Conservation (phyloP, 92 coral and sea anemone genomes). For the Zoanthus sansibaricus region DNA sequence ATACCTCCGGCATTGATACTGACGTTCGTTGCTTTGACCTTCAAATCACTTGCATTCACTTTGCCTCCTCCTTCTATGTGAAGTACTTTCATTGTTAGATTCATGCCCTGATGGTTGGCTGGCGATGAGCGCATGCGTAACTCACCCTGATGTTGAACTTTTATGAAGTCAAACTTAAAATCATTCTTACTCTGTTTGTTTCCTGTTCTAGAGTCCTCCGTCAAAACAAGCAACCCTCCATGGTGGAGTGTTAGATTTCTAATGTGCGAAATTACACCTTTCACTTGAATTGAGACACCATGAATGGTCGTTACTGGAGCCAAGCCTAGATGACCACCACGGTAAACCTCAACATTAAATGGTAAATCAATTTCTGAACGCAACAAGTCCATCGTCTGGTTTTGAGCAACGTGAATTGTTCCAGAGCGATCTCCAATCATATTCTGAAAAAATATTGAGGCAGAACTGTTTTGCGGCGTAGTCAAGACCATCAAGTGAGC, state of each 20-base stretch:
- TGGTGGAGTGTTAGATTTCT: slow-evolving; percentile 73
- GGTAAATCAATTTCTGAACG: slow-evolving; percentile 73
- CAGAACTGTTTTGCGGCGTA: slow-evolving; percentile 59
- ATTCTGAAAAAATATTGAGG: slow-evolving; percentile 72
- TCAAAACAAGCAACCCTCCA: slow-evolving; percentile 64
- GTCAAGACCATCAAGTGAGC: slow-evolving; percentile 69
- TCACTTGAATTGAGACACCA: slow-evolving; percentile 66
- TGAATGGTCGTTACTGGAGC: slow-evolving; percentile 74
- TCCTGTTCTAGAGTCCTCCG: slow-evolving; percentile 75
- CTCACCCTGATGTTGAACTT: slow-evolving; percentile 71
- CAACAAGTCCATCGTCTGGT: slow-evolving; percentile 70
- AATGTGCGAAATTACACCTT: slow-evolving; percentile 67
- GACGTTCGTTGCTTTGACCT: slow-evolving; percentile 57
- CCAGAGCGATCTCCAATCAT: slow-evolving; percentile 84
- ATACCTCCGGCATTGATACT: slow-evolving; percentile 71
- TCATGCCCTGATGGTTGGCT: slow-evolving; percentile 72
- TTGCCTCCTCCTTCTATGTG: slow-evolving; percentile 81
- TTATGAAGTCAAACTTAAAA: slow-evolving; percentile 63
- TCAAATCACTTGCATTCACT: slow-evolving; percentile 68
- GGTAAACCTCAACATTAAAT: slow-evolving; percentile 74
- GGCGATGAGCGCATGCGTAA: slow-evolving; percentile 69
- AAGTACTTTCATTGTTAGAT: slow-evolving; percentile 63
- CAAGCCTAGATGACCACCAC: slow-evolving; percentile 73
- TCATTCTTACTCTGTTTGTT: slow-evolving; percentile 69
- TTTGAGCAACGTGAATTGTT: slow-evolving; percentile 66